These are phyloP conservation scores for Chrysemys picta DNA, from an alignment of 2,113 vertebrate genomes.

Conservation along the genomic window DNA sequence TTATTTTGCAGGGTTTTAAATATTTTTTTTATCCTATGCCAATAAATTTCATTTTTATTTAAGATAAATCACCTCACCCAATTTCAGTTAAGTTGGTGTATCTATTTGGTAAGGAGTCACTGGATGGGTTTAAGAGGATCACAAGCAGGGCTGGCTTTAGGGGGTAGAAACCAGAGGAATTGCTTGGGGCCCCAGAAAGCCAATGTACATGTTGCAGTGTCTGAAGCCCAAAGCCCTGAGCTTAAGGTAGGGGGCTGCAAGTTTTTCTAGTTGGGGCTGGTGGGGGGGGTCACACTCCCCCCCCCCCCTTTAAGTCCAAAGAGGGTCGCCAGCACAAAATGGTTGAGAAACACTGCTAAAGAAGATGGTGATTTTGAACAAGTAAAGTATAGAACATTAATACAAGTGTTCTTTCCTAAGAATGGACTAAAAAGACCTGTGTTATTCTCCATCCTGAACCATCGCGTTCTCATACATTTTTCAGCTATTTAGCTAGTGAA, in stretches of 20 bases:
- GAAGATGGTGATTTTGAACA: constrained; percentile 26
- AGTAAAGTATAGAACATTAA: background rate
- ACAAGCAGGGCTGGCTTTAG: background rate
- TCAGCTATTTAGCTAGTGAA: background rate
- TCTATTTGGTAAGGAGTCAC: constrained; percentile 13
- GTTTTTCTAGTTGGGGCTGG: background rate
- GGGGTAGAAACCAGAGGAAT: background rate
- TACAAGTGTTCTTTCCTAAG: background rate
- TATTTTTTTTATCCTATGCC: background rate
- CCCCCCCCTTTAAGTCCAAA: background rate
- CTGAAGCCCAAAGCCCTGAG: background rate
- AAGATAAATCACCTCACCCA: constrained; percentile 17
- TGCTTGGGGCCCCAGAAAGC: background rate
- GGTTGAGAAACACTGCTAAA: background rate
- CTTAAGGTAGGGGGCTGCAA: background rate
- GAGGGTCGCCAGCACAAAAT: background rate
- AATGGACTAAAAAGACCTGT: background rate
- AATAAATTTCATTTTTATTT: constrained; percentile 6
- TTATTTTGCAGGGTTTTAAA: background rate
- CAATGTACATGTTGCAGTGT: background rate
- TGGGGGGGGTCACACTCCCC: too few relatives aligned
- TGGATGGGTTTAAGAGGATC: background rate
- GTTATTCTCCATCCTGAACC: background rate
- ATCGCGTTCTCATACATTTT: background rate
- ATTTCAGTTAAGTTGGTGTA: constrained; percentile 21